Evolutionary conservation across 2,113 vertebrate genomes (phyloP).

Genomic region (Campylomormyrus numenius): DNA sequence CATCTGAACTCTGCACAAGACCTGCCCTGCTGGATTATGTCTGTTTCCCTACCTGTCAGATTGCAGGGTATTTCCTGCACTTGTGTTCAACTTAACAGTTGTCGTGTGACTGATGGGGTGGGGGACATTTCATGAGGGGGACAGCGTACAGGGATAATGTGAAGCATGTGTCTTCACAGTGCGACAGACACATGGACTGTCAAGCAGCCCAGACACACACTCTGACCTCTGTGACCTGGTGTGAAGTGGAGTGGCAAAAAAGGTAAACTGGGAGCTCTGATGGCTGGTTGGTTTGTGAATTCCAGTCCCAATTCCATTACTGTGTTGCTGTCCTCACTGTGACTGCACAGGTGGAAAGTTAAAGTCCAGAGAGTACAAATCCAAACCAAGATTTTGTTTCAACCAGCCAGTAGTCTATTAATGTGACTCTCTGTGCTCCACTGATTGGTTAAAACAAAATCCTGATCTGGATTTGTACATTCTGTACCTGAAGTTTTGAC

Average conservation of each 20-base stretch:
- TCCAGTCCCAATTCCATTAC: not conserved
- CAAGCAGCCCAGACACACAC: not conserved
- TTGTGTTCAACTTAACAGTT: not conserved
- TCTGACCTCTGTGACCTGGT: not conserved
- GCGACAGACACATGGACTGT: not conserved
- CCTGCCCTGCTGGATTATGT: not conserved
- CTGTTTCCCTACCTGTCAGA: not conserved
- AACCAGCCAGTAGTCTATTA: too few species aligned
- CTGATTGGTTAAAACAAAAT: too few species aligned
- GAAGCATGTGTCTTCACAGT: not conserved
- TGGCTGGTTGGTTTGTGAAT: not conserved
- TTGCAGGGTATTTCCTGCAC: not conserved
- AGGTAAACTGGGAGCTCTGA: not conserved
- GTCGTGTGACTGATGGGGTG: not conserved
- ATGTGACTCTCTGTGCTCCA: too few species aligned
- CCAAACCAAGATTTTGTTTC: too few species aligned
- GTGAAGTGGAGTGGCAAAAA: not conserved
- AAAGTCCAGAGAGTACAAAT: too few species aligned
- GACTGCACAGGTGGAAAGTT: not conserved
- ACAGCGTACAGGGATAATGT: constrained; percentile 20
- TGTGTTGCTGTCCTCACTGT: not conserved
- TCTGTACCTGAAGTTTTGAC: too few species aligned
- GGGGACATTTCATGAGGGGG: constrained; percentile 22
- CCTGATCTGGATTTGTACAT: too few species aligned
- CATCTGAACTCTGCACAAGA: not conserved